phyloP scores from a whole-genome alignment of 2,888 invertebrate genomes.

The Leptinotarsa haldemani region DNA sequence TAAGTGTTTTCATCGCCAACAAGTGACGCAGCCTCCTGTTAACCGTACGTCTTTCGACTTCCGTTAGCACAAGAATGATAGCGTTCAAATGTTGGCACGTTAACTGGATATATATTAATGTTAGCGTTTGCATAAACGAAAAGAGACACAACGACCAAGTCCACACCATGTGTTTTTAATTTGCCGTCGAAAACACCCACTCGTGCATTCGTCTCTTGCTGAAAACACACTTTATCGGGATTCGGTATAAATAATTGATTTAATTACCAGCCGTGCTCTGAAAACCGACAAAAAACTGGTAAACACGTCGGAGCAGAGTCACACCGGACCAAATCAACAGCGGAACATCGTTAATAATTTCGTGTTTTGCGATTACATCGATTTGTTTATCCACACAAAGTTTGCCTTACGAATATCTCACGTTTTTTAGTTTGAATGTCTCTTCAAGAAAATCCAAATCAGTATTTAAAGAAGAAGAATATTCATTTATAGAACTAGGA shows the following conservation, averaged over 20 bases:
- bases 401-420: too few species aligned
- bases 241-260: constrained; percentile 57
- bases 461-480: too few species aligned
- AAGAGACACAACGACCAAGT: constrained; percentile 42
- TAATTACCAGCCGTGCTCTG: constrained; percentile 50
- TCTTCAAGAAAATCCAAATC: too few species aligned
- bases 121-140: constrained; percentile 30
- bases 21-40: constrained; percentile 2
- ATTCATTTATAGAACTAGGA: too few species aligned
- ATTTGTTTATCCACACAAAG: neutral
- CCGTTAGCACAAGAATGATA: constrained; percentile 47
- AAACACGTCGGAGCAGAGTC: constrained; percentile 37
- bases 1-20: neutral
- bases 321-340: constrained; percentile 20
- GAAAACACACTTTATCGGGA: constrained; percentile 55
- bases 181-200: constrained; percentile 52
- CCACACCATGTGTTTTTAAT: constrained; percentile 60
- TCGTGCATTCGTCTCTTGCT: constrained; percentile 39
- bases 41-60: constrained; percentile 7
- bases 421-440: too few species aligned
- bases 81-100: constrained; percentile 58
- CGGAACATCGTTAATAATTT: constrained; percentile 18
- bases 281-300: constrained; percentile 42
- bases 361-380: neutral
- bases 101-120: constrained; percentile 59